Evolutionary conservation across 1,140 invertebrate species (phyloP), one percentile per base, ranked within the genome.

Genomic region (Leptinotarsa undecemlineata): DNA sequence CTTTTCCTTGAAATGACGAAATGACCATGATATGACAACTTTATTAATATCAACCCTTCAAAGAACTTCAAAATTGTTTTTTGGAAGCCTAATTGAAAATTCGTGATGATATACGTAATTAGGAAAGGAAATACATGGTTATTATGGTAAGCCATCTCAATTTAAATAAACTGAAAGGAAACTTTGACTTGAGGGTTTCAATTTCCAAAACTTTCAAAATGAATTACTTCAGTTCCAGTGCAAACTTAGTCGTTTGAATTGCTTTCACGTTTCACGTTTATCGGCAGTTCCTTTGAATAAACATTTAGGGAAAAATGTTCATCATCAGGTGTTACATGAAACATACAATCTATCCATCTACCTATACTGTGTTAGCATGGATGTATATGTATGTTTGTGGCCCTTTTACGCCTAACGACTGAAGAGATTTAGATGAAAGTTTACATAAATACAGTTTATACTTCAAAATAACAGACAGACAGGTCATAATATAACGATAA

Each of bases 161-260:
- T 57, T 57, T n/a, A 57, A 57, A 14, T 57, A n/a, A 57, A 57
- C n/a, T 57, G n/a, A 57, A 57, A n/a, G 14, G 51, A 57, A 57
- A 15, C n/a, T 15, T 19, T 1, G 6, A 15, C n/a, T 57, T 2
- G 17, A 57, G 13, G 17, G 51, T 57, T 57, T 57, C 51, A 57
- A 19, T 57, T 57, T 57, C 51, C 15, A 19, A 57, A 57, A n/a
- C 15, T 57, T 57, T 19, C 15, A n/a, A 19, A 15, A 8, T 8
- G 1, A 57, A 57, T 57, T 57, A 57, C 51, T 14, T 17, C 51
- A 57, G 51, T 57, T 57, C 14, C 51, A 19, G n/a, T 57, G 51
- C 8, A 57, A 17, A 57, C 13, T 17, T 57, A 11, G 33, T 11
- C 33, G 8, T 42, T 11, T 42, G 33, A 42, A 42, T 8, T 42